Conservation (phyloP, 2,888 invertebrate genomes). For the Pyrrhosoma nymphula region DNA sequence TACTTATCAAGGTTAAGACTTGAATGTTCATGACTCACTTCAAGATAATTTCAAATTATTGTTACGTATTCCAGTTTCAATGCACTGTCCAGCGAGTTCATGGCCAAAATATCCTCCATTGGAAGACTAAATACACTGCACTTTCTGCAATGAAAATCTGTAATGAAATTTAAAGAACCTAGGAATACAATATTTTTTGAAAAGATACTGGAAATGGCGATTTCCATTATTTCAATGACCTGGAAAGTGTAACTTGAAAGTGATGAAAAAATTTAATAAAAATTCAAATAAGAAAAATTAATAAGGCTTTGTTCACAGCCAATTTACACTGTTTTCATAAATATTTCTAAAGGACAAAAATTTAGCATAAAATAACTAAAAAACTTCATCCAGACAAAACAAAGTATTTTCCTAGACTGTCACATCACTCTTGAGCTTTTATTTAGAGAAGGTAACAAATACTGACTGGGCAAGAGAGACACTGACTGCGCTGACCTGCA, state of each 20-base stretch:
- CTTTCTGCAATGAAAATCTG: slow-evolving; percentile 53
- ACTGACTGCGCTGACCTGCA: slow-evolving; percentile 59
- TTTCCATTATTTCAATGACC: slow-evolving; percentile 32
- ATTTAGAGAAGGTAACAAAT: slow-evolving; percentile 69
- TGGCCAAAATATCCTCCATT: slow-evolving; percentile 56
- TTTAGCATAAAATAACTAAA: slow-evolving; percentile 57
- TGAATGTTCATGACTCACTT: slow-evolving; percentile 39
- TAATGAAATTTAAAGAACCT: slow-evolving; percentile 54
- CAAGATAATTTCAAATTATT: slow-evolving; percentile 53
- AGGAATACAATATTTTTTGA: neutral
- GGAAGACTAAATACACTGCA: slow-evolving; percentile 65
- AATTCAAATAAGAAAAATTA: slow-evolving; percentile 52
- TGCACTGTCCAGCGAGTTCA: slow-evolving; percentile 47
- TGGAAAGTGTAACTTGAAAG: slow-evolving; percentile 47
- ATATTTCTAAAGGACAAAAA: slow-evolving; percentile 58
- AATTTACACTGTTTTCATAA: slow-evolving; percentile 58
- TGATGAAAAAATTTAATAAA: slow-evolving; percentile 41
- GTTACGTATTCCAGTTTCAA: slow-evolving; percentile 53
- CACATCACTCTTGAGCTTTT: slow-evolving; percentile 67
- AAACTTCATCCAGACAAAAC: slow-evolving; percentile 59
- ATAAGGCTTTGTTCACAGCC: slow-evolving; percentile 60
- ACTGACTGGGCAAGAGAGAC: slow-evolving; percentile 67
- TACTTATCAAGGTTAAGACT: slow-evolving; percentile 41
- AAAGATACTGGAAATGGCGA: neutral
- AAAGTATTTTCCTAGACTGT: slow-evolving; percentile 64